Conservation (phyloP, 2,113 vertebrate species). For the Elanoides forficatus region DNA sequence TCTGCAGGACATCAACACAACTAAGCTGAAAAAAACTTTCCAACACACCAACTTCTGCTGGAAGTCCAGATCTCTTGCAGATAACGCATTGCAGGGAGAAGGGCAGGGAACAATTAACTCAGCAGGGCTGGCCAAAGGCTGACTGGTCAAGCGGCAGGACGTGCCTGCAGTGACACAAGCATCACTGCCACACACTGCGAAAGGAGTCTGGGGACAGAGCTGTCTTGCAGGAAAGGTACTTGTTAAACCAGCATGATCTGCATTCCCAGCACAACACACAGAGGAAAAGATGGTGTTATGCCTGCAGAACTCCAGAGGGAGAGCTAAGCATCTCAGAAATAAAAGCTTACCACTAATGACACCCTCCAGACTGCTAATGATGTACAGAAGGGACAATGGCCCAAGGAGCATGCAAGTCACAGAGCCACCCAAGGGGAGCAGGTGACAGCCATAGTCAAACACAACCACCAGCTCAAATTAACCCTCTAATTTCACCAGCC, state of each 20-base stretch:
- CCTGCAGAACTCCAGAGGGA: not conserved
- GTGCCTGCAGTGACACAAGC: not conserved
- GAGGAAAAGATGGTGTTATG: not conserved
- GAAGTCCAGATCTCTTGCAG: not conserved
- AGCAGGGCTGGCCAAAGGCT: not conserved
- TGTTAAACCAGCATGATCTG: not conserved
- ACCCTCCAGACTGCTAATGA: not conserved
- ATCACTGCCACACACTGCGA: not conserved
- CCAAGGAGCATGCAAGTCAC: not conserved
- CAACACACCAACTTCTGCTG: not conserved
- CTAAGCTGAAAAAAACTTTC: not conserved
- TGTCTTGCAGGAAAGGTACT: not conserved
- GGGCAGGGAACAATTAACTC: not conserved
- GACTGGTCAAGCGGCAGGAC: fast-evolving
- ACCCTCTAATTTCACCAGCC: not conserved
- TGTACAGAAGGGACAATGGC: not conserved
- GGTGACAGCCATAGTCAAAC: not conserved
- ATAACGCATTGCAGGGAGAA: not conserved
- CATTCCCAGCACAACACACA: not conserved
- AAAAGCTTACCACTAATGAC: not conserved
- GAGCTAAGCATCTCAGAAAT: not conserved
- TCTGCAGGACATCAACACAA: not conserved
- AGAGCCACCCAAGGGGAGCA: not conserved
- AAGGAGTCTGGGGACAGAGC: not conserved
- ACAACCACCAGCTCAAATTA: not conserved